phyloP scores from a whole-genome alignment of 1,140 invertebrate species.

The Cherax quadricarinatus region DNA sequence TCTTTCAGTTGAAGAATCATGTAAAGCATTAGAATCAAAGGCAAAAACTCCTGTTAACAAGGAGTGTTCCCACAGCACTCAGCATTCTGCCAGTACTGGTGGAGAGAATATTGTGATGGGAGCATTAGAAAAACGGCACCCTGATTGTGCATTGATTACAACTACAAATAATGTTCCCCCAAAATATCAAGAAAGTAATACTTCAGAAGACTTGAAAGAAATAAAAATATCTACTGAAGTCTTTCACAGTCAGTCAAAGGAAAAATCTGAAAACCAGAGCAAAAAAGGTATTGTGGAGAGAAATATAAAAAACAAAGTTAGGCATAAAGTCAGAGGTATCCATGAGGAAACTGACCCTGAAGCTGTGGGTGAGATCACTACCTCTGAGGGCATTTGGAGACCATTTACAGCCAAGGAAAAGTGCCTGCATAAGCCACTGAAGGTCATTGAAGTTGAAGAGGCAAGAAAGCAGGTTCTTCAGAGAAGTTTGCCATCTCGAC shows the following conservation, averaged over 20 bases:
- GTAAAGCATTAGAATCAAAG: not conserved
- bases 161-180: not conserved
- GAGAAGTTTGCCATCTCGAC: not conserved
- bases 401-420: not conserved
- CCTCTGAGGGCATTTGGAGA: not conserved
- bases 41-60: not conserved
- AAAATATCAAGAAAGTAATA: not conserved
- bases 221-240: not conserved
- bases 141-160: not conserved
- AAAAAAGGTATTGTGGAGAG: not conserved
- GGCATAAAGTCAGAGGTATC: not conserved
- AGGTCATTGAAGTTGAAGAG: slow-evolving; percentile 18
- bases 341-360: not conserved
- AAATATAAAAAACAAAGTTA: not conserved
- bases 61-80: not conserved
- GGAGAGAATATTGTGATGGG: not conserved
- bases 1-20: not conserved
- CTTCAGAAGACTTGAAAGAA: not conserved
- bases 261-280: not conserved
- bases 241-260: not conserved
- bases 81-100: not conserved
- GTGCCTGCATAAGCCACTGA: not conserved
- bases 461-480: not conserved
- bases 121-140: not conserved
- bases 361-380: not conserved